Evolutionary conservation across 2,888 invertebrate species (phyloP).

Genomic region (Anarsia innoxiella): DNA sequence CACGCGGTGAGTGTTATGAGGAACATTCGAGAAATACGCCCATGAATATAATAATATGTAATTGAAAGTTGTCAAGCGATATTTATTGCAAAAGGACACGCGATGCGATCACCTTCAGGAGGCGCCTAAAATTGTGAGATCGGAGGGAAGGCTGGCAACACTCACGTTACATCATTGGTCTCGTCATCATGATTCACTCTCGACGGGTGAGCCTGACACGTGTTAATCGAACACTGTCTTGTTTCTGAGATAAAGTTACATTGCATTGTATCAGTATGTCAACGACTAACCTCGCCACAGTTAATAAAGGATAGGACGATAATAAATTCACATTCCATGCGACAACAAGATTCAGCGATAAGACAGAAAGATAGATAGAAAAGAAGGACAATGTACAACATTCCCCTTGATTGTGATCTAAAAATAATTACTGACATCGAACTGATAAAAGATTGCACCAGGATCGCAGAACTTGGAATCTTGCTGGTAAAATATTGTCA

Average conservation of each 20-base stretch:
- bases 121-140: conserved; percentile 30
- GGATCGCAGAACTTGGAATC: conserved; percentile 32
- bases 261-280: conserved; percentile 7
- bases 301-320: conserved; percentile 4
- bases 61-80: conserved; percentile 18
- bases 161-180: conserved; percentile 35
- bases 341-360: conserved; percentile 12
- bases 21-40: conserved; percentile 11
- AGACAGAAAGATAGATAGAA: conserved; percentile 13
- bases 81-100: conserved; percentile 16
- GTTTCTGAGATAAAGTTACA: conserved; percentile 9
- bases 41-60: conserved; percentile 15
- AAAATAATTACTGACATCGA: conserved; percentile 43
- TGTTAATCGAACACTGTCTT: conserved; percentile 21
- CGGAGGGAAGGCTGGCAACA: conserved; percentile 33
- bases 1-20: not conserved
- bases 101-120: conserved; percentile 28
- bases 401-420: conserved; percentile 35
- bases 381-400: conserved; percentile 27
- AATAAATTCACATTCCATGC: conserved; percentile 9
- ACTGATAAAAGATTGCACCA: conserved; percentile 45
- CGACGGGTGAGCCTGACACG: conserved; percentile 31
- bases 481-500: conserved; percentile 45
- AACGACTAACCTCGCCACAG: conserved; percentile 9
- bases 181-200: conserved; percentile 41